A percentile compares a stretch with the other conserved stretches of the same genome.
Evolutionary conservation across 2,797 vertebrate genomes (phyloP).

Genomic region (Thunnus albacares): DNA sequence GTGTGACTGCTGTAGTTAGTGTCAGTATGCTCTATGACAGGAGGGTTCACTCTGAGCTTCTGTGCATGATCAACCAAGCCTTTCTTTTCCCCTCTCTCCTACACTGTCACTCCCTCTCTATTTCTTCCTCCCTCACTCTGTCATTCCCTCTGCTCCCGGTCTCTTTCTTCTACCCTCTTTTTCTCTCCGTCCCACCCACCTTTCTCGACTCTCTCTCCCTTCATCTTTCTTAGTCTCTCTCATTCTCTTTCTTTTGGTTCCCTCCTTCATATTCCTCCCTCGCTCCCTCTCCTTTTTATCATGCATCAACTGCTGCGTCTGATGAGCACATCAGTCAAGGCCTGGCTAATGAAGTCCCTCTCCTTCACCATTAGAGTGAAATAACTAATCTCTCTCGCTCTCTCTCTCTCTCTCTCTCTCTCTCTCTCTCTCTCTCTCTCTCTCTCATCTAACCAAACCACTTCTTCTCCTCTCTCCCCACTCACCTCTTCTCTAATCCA

Average conservation of each 20-base stretch:
- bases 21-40: constrained; percentile 10
- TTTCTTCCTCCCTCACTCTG: constrained; percentile 11
- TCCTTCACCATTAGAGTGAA: constrained; percentile 79
- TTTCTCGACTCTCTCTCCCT: constrained; percentile 42
- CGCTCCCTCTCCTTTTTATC: constrained; percentile 66
- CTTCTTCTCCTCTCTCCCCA: constrained; percentile 15
- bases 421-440: neutral
- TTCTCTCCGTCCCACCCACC: constrained; percentile 21
- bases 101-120: constrained; percentile 12
- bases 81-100: neutral
- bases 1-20: neutral
- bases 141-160: constrained; percentile 30
- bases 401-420: constrained; percentile 3
- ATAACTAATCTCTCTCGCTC: constrained; percentile 71
- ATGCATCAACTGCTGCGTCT: constrained; percentile 71
- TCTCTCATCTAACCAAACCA: constrained; percentile 44
- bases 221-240: constrained; percentile 35
- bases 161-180: constrained; percentile 9
- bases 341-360: constrained; percentile 83
- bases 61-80: constrained; percentile 21
- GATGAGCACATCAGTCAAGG: constrained; percentile 83
- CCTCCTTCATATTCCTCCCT: constrained; percentile 52
- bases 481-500: constrained; percentile 47
- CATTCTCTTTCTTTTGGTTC: constrained; percentile 40
- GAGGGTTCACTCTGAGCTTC: constrained; percentile 23